Evolutionary conservation across 2,113 vertebrate genomes (phyloP), one percentile per base, ranked within the genome.

Genomic region (Octodon degus): DNA sequence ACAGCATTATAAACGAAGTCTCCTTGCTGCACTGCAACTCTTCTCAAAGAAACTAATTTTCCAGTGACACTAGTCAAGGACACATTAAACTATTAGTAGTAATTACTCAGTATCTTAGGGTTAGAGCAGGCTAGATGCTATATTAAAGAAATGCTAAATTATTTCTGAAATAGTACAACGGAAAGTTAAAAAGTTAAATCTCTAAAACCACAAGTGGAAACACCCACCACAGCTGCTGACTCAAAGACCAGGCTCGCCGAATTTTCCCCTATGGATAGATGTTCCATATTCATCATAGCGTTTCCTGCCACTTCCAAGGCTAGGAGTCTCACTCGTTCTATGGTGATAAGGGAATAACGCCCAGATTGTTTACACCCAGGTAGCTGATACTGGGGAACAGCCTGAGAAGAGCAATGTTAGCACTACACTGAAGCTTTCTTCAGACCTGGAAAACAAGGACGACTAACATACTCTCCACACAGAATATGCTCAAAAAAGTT

Each of bases 21-120:
- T 94, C 37, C 86, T 86, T 87, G 86, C 40, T 74, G 5, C 81
- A 50, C n/a, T 84, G 3, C 67, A 58, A 93, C 62, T 83, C 47
- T 76, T 93, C 89, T 91, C 63, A 91, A 91, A 67, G 32, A 95
- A 93, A 88, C 62, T 20, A 91, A 40, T 83, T 89, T 76, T 82
- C 25, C 47, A 84, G 55, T 25, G 50, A 68, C 53, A 80, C 19
- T 62, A 68, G 32, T 40, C 32, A 92, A 87, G 50, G 19, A 89
- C 55, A 53, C 84, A 90, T 50, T 50, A 89, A 95, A 65, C 50
- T 79, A 79, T 19, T 16, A 55, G n/a, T 34, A 2, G 68, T 67
- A 93, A 89, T 58, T 86, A 86, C 34, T 32, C 53, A 93, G 14
- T 89, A 83, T 86, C 43, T 86, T 79, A 37, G 22, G 19, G 67